Conservation (phyloP, 2,888 invertebrate genomes). For the Phalangium opilio region DNA sequence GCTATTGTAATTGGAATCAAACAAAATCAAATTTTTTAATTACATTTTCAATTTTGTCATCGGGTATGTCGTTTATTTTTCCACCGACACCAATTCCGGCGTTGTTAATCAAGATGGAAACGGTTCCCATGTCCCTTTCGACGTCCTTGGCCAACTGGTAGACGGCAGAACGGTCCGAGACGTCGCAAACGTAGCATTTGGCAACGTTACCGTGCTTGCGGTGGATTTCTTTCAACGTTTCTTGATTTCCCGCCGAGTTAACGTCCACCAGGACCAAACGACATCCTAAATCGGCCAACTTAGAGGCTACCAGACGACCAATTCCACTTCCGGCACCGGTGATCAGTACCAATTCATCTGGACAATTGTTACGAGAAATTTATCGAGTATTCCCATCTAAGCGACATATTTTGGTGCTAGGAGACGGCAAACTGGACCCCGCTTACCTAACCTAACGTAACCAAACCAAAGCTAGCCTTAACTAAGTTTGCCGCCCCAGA, state of each 20-base stretch:
- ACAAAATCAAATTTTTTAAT: too few species aligned
- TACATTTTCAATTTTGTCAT: too few species aligned
- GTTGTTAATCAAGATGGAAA: slow-evolving; percentile 76
- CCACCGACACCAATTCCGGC: slow-evolving; percentile 54
- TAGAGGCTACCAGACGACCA: slow-evolving; percentile 55
- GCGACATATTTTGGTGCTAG: too few species aligned
- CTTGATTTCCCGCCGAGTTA: slow-evolving; percentile 52
- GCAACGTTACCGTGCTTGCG: slow-evolving; percentile 50
- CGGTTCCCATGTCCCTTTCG: slow-evolving; percentile 59
- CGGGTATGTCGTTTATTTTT: too few species aligned
- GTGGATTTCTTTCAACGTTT: slow-evolving; percentile 54
- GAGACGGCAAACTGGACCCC: too few species aligned
- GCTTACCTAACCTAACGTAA: too few species aligned
- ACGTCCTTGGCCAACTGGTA: slow-evolving; percentile 58
- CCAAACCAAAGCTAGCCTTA: too few species aligned
- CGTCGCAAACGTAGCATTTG: slow-evolving; percentile 63
- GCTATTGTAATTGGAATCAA: too few species aligned
- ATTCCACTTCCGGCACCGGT: slow-evolving; percentile 82
- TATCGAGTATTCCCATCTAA: too few species aligned
- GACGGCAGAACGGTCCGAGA: slow-evolving; percentile 62
- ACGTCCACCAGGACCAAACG: slow-evolving; percentile 77
- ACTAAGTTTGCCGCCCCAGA: too few species aligned
- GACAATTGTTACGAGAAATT: too few species aligned
- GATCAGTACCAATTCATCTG: slow-evolving; percentile 53
- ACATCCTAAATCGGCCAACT: slow-evolving; percentile 56